Evolutionary conservation across 2,888 invertebrate species (phyloP).

Genomic region (Tridacna crocea): DNA sequence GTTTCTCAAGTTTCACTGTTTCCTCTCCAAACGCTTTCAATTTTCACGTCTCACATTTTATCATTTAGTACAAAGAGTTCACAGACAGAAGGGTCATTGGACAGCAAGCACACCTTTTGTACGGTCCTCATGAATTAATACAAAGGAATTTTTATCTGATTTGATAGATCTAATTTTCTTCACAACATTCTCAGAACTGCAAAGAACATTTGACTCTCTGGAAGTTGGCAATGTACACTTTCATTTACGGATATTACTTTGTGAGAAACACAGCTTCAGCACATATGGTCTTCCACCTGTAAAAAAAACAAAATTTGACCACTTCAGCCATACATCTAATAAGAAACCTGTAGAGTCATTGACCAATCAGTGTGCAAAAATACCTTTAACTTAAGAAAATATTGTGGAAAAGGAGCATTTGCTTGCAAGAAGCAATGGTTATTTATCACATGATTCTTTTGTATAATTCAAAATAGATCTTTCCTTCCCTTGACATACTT

Average conservation of each 20-base stretch:
- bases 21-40: neutral
- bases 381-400: too few species aligned
- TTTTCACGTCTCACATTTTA: neutral
- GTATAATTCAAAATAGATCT: too few species aligned
- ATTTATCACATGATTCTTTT: too few species aligned
- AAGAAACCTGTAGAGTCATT: too few species aligned
- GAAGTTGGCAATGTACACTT: neutral
- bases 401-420: too few species aligned
- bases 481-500: too few species aligned
- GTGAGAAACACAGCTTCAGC: slow-evolving; percentile 99
- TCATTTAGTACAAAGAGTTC: neutral
- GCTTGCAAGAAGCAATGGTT: too few species aligned
- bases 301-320: slow-evolving; percentile 79
- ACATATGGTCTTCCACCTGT: slow-evolving; percentile 99
- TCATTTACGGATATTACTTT: slow-evolving; percentile 80
- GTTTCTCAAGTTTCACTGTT: too few species aligned
- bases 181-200: neutral
- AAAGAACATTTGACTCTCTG: neutral
- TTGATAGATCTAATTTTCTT: neutral
- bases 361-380: too few species aligned
- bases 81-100: too few species aligned
- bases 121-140: neutral
- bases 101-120: too few species aligned
- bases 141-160: neutral
- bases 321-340: neutral